phyloP scores from a whole-genome alignment of 2,113 vertebrate species.

The Saimiri boliviensis region DNA sequence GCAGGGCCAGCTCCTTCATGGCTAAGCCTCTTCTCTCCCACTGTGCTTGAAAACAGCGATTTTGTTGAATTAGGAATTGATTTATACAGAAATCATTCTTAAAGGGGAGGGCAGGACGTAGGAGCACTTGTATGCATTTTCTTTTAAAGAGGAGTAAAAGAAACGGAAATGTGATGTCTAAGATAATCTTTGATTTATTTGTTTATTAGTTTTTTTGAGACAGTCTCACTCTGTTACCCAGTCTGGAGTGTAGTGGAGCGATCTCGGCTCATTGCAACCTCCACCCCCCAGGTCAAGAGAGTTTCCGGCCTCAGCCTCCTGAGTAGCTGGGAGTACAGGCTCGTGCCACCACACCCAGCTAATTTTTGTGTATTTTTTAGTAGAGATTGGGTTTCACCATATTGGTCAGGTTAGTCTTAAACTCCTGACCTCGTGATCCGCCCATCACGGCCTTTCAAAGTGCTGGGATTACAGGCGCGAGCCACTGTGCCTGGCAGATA shows the following conservation, averaged over 20 bases:
- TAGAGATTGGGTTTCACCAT: too few species aligned
- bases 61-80: neutral
- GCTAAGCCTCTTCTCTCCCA: neutral
- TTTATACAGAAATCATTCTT: neutral
- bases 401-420: too few species aligned
- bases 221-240: too few species aligned
- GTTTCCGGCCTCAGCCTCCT: too few species aligned
- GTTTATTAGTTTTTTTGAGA: too few species aligned
- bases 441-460: neutral
- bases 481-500: rapidly evolving
- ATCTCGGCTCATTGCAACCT: too few species aligned
- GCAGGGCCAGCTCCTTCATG: neutral
- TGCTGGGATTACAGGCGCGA: neutral
- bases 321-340: too few species aligned
- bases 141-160: neutral
- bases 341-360: rapidly evolving
- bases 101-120: neutral
- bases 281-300: too few species aligned
- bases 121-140: neutral
- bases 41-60: neutral
- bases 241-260: too few species aligned
- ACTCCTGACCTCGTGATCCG: too few species aligned
- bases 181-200: too few species aligned
- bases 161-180: neutral
- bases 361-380: too few species aligned